phyloP scores from a whole-genome alignment of 2,888 invertebrate genomes.

The Aspidiotus rigidus region DNA sequence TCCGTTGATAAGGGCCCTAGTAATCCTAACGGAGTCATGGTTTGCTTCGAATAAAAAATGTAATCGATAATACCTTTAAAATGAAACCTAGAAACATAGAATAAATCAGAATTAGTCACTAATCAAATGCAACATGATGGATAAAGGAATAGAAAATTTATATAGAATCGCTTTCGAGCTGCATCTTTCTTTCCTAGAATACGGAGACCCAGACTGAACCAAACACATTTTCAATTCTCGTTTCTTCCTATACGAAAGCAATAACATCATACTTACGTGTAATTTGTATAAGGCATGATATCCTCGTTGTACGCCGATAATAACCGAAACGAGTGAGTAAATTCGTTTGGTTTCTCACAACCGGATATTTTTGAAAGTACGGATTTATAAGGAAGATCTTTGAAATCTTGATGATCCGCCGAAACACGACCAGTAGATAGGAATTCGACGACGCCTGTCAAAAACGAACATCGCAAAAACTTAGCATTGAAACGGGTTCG shows the following conservation, averaged over 20 bases:
- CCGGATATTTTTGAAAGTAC: constrained; percentile 82
- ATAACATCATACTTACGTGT: constrained; percentile 64
- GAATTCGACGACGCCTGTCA: constrained; percentile 87
- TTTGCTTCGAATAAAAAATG: constrained; percentile 94
- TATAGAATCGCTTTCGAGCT: too few relatives aligned
- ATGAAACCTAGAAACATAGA: constrained; percentile 68
- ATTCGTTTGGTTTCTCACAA: constrained; percentile 75
- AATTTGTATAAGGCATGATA: constrained; percentile 96
- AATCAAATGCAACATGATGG: too few relatives aligned
- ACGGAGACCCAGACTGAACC: not conserved
- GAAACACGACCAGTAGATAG: constrained; percentile 81
- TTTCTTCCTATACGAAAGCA: not conserved
- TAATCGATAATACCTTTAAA: constrained; percentile 99
- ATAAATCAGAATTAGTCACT: too few relatives aligned
- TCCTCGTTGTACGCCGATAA: constrained; percentile 90
- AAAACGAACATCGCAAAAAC: too few relatives aligned
- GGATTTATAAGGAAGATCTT: constrained; percentile 84
- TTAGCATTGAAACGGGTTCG: too few relatives aligned
- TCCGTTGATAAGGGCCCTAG: constrained; percentile 88
- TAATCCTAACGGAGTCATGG: constrained; percentile 88
- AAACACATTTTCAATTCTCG: not conserved
- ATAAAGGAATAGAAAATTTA: too few relatives aligned
- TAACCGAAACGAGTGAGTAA: constrained; percentile 92
- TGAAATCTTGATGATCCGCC: constrained; percentile 90
- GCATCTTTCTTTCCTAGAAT: constrained; percentile 16